Evolutionary conservation across 2,113 vertebrate species (phyloP).

Genomic region (Clarias macrocephalus): DNA sequence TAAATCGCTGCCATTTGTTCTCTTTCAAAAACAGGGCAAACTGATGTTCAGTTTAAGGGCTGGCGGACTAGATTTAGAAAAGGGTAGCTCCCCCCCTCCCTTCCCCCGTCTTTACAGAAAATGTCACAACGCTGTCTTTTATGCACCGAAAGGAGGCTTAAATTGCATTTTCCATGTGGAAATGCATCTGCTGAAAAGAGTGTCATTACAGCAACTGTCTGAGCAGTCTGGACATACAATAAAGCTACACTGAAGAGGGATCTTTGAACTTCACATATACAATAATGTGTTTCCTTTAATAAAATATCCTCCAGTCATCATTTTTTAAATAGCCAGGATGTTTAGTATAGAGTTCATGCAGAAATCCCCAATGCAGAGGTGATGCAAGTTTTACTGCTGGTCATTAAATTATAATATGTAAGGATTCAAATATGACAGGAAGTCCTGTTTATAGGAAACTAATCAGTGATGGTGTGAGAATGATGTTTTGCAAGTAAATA

Average conservation of each 20-base stretch:
- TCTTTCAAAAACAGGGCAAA: slow-evolving; percentile 23
- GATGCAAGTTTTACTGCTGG: background rate
- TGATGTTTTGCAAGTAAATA: background rate
- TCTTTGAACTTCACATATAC: background rate
- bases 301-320: background rate
- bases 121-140: background rate
- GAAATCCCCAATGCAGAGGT: background rate
- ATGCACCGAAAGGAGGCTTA: background rate
- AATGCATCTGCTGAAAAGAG: slow-evolving; percentile 18
- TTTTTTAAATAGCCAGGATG: background rate
- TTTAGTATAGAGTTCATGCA: background rate
- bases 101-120: background rate
- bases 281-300: background rate
- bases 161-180: slow-evolving; percentile 30
- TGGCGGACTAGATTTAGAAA: background rate
- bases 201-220: slow-evolving; percentile 6
- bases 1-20: slow-evolving; percentile 2
- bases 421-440: background rate
- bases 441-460: background rate
- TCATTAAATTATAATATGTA: background rate
- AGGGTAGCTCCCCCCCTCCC: background rate
- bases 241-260: background rate
- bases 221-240: background rate
- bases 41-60: background rate
- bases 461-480: background rate